phyloP scores from a whole-genome alignment of 1,140 invertebrate species.

The Diorhabda sublineata region DNA sequence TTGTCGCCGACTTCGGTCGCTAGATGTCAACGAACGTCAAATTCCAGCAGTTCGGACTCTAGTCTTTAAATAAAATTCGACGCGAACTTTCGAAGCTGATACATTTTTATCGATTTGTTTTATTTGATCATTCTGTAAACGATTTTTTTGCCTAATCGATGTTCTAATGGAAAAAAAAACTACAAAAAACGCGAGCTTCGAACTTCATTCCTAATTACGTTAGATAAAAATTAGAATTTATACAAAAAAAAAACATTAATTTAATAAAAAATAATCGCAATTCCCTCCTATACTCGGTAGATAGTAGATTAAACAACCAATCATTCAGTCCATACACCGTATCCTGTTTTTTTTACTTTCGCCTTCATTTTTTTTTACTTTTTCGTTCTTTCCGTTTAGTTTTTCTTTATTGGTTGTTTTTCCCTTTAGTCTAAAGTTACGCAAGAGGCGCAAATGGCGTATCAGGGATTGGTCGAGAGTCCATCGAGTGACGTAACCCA shows the following conservation, averaged over 20 bases:
- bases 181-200: too few species aligned
- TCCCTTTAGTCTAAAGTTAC: slow-evolving; percentile 65
- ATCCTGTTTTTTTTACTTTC: slow-evolving; percentile 30
- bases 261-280: neutral
- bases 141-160: too few species aligned
- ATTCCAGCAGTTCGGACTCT: slow-evolving; percentile 40
- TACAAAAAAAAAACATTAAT: neutral
- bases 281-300: slow-evolving; percentile 14
- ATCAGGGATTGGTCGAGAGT: slow-evolving; percentile 82
- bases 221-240: neutral
- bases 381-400: slow-evolving; percentile 44
- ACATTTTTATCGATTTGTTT: too few species aligned
- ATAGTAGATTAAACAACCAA: neutral
- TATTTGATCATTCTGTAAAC: too few species aligned
- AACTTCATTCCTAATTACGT: too few species aligned
- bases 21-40: slow-evolving; percentile 35
- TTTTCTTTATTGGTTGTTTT: slow-evolving; percentile 43
- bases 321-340: slow-evolving; percentile 1
- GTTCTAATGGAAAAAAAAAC: too few species aligned
- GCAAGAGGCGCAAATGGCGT: slow-evolving; percentile 84
- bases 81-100: too few species aligned
- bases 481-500: slow-evolving; percentile 39
- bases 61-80: slow-evolving; percentile 36
- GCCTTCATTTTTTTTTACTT: slow-evolving; percentile 39
- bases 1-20: slow-evolving; percentile 45